Conservation (phyloP, 2,888 invertebrate species). For the Seira musarum region DNA sequence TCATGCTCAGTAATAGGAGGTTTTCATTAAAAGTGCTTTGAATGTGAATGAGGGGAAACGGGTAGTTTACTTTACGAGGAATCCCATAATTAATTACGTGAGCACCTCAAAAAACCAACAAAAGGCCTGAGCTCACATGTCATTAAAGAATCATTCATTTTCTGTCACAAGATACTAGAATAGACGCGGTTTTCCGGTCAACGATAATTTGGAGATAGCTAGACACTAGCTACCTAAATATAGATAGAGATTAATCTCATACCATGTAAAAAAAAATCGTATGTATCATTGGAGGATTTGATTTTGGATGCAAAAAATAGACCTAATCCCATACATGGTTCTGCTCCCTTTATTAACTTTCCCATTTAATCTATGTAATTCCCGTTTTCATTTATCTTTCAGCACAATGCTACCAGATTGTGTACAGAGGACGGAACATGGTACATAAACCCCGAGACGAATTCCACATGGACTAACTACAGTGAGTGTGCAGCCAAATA, state of each 20-base stretch:
- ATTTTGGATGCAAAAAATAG: slow-evolving; percentile 1
- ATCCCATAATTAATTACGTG: background rate
- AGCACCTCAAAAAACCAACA: background rate
- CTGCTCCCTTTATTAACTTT: background rate
- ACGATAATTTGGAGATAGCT: too few species aligned
- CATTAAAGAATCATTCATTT: background rate
- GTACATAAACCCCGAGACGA: slow-evolving; percentile 72
- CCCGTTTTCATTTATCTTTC: slow-evolving; percentile 63
- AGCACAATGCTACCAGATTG: slow-evolving; percentile 73
- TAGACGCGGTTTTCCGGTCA: too few species aligned
- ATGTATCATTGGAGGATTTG: background rate
- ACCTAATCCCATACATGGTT: too few species aligned
- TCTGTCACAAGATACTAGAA: too few species aligned
- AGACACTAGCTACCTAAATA: too few species aligned
- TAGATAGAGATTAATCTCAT: too few species aligned
- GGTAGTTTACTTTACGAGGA: background rate
- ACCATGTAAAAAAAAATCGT: too few species aligned
- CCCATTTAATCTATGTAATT: too few species aligned
- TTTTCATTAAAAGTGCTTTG: background rate
- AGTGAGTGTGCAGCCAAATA: slow-evolving; percentile 46
- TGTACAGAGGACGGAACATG: slow-evolving; percentile 75
- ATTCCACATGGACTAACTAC: slow-evolving; percentile 72
- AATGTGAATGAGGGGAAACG: background rate
- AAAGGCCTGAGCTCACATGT: background rate
- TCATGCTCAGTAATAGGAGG: background rate